Evolutionary conservation across 92 coral and sea anemone genomes (phyloP), one percentile per base, ranked within the genome.

Genomic region (Phenganax subtilis): DNA sequence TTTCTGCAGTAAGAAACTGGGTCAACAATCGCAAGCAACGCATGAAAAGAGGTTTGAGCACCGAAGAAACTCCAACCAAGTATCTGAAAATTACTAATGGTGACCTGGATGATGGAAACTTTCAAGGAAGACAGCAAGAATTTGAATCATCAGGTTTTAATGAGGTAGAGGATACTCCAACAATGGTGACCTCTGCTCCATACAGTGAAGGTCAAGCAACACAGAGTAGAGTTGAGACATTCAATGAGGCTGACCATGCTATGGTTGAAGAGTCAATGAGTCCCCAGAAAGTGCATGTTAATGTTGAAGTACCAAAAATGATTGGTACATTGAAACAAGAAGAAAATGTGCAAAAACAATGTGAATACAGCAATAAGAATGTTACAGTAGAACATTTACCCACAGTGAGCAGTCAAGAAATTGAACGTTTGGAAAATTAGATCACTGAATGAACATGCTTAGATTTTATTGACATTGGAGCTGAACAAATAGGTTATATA

Each of bases 1-100:
- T 79, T 61, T 79, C 83, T 51, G 83, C 83, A 0, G 83, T 79
- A 16, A 63, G 83, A 64, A 79, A 79, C 62, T 79, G 83, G 83
- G 83, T 79, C 3, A 79, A 79, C 30, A 79, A 79, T 61, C 83
- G 83, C 51, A 79, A 79, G 30, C 83, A 79, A 53, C 83, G 83
- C 62, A 53, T 79, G 83, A 79, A 79, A 54, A 17, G 83, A 29
- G 69, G 51, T 17, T 76, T 28, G 17, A 16, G 56, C 51, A 57
- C 83, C 47, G 83, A 79, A 16, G 83, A 64, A 30, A 65, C 31
- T 64, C 72, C 57, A 2, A 44, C 55, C 51, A 79, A 79, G 74
- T 25, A 61, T 17, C 61, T 17, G n/a, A 79, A 52, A 51, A n/a
- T 15, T n/a, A 73, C 63, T 28, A 51, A 64, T 11, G 57, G 11